Conservation (phyloP, 2,888 invertebrate species). For the Schizotus pectinicornis region DNA sequence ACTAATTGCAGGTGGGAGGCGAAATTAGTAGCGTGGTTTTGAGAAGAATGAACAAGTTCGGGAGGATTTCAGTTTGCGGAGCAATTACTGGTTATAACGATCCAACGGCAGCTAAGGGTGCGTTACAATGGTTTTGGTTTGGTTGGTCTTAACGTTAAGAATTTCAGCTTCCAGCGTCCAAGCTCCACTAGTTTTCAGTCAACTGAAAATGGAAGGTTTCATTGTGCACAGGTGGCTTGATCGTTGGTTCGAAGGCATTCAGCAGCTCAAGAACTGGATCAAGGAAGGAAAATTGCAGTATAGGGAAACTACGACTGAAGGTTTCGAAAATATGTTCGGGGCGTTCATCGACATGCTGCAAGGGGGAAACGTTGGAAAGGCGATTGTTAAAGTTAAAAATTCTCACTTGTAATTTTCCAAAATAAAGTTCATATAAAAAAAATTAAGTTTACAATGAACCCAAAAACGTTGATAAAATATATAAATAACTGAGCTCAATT, state of each 20-base stretch:
- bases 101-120: conserved; percentile 29
- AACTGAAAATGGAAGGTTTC: conserved; percentile 45
- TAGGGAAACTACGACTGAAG: conserved; percentile 68
- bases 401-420: neutral
- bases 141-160: neutral
- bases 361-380: conserved; percentile 46
- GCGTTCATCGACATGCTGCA: conserved; percentile 45
- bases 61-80: conserved; percentile 72
- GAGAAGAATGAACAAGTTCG: conserved; percentile 67
- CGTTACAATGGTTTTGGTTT: neutral
- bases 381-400: conserved; percentile 41
- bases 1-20: conserved; percentile 68
- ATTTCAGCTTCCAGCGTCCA: conserved; percentile 13
- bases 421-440: neutral
- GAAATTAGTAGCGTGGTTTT: conserved; percentile 68
- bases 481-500: no score
- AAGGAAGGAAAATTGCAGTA: conserved; percentile 73
- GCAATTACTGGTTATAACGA: conserved; percentile 71
- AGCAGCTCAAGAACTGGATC: conserved; percentile 69
- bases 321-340: conserved; percentile 63
- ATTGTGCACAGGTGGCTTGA: conserved; percentile 45
- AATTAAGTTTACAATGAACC: no score
- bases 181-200: conserved; percentile 25
- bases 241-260: conserved; percentile 68
- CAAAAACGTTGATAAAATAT: no score